Evolutionary conservation across 2,113 vertebrate species (phyloP), one percentile per base, ranked within the genome.

Genomic region (Chelonoidis abingdonii): DNA sequence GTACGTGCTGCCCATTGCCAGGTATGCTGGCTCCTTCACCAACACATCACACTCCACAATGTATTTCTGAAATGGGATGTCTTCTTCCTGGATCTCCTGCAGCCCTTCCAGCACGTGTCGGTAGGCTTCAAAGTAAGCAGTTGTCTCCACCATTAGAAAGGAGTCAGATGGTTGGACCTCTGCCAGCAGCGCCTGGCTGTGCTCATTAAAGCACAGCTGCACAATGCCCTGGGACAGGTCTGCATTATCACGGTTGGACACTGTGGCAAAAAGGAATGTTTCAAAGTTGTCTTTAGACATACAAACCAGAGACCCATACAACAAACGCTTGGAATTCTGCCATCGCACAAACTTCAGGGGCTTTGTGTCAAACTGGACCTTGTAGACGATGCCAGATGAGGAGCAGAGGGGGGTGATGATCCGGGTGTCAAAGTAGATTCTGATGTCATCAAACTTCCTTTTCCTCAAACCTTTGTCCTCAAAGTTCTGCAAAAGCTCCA

Each of bases 61-160:
- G 96, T 99, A 99, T 96, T 98, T 99, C 97, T 99, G 99, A 97
- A 99, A 99, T 5, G 99, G 99, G 72, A 99, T 84, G 7, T 98
- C 98, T 54, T 98, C 98, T 88, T 98, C 98, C 41, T 84, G 92
- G 92, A 98, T 97, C 93, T 99, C 98, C 97, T 99, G 98, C 52
- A 99, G 97, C 22, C 99, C 99, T 89, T 99, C 99, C 2, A 99
- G 95, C 88, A 99, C 99, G 22, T 99, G 99, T 2, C 98, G 97
- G 94, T 99, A 99, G 69, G 99, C 99, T 94, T 99, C 99, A 97
- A 99, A 99, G 94, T 99, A 99, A 38, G 99, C 99, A 1, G 99
- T 98, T 80, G 99, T 99, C 97, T 99, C 99, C 62, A 99, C 98
- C 99, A 99, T 99, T 81, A 99, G 96, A 94, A 99, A 99, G 80